phyloP scores from a whole-genome alignment of 2,113 vertebrate genomes.

The Tychaedon coryphoeus region DNA sequence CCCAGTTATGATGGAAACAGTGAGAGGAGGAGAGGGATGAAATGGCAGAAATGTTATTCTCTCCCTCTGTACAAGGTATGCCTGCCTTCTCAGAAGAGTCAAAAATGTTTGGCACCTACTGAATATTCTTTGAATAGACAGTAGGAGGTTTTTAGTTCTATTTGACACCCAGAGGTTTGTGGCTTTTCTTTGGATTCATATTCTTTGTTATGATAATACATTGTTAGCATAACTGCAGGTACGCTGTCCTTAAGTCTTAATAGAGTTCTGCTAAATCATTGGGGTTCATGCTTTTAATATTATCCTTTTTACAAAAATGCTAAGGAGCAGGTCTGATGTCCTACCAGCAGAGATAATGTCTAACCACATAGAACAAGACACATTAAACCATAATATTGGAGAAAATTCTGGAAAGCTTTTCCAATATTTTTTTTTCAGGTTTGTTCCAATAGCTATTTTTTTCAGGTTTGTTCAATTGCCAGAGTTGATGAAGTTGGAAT shows the following conservation, averaged over 20 bases:
- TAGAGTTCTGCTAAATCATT: background rate
- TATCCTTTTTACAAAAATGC: background rate
- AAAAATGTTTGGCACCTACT: background rate
- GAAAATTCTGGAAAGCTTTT: background rate
- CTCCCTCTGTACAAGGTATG: background rate
- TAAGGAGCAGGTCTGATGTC: background rate
- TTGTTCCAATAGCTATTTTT: background rate
- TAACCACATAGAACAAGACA: background rate
- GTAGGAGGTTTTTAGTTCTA: accelerated
- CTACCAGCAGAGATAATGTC: background rate
- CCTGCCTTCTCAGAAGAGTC: background rate
- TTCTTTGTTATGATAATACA: background rate
- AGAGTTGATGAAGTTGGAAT: background rate
- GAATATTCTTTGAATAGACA: background rate
- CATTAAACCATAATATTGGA: background rate
- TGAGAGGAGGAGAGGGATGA: background rate
- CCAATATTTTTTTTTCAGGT: background rate
- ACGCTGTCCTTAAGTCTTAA: background rate
- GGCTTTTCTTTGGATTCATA: background rate
- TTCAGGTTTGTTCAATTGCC: background rate
- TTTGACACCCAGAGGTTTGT: background rate
- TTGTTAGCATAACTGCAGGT: background rate
- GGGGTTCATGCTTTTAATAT: background rate
- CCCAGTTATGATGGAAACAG: background rate
- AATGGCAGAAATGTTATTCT: background rate